These are phyloP conservation scores for Hemicentrotus pulcherrimus DNA, from an alignment of 35 echinoderm and acorn worm species.

Conservation along the genomic window DNA sequence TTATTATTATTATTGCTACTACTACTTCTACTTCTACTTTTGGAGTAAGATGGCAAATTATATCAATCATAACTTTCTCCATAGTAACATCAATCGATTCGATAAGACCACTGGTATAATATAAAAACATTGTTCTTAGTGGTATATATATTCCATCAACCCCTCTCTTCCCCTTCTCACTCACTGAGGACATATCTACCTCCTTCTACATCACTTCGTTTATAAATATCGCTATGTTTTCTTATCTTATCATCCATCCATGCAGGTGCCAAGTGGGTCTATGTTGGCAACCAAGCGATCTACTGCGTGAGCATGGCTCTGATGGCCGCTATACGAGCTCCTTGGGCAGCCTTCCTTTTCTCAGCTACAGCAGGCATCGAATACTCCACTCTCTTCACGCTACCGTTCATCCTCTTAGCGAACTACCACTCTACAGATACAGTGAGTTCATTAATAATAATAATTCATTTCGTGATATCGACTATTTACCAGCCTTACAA, in stretches of 20 bases:
- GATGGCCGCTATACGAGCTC: constrained; percentile 65
- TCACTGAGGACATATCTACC: too few relatives aligned
- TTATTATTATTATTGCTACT: not conserved
- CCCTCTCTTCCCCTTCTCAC: too few relatives aligned
- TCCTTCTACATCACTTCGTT: not conserved
- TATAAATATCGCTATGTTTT: not conserved
- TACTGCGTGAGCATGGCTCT: constrained; percentile 87
- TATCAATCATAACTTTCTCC: too few relatives aligned
- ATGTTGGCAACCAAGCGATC: constrained; percentile 79
- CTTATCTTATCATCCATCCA: not conserved
- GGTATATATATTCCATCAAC: too few relatives aligned
- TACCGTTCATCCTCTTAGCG: constrained; percentile 91
- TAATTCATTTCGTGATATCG: too few relatives aligned
- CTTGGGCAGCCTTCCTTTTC: constrained; percentile 80
- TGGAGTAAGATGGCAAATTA: too few relatives aligned
- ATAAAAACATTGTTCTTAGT: too few relatives aligned
- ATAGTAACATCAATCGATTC: too few relatives aligned
- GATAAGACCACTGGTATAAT: too few relatives aligned
- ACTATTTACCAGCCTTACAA: too few relatives aligned
- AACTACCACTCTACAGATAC: constrained; percentile 90
- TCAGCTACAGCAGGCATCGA: constrained; percentile 86
- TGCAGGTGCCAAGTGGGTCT: constrained; percentile 84
- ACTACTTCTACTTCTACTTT: not conserved
- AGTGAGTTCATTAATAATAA: constrained; percentile 55
- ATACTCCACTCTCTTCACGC: constrained; percentile 90